Conservation (phyloP, 2,888 invertebrate genomes). For the Ornithoptera alexandrae region DNA sequence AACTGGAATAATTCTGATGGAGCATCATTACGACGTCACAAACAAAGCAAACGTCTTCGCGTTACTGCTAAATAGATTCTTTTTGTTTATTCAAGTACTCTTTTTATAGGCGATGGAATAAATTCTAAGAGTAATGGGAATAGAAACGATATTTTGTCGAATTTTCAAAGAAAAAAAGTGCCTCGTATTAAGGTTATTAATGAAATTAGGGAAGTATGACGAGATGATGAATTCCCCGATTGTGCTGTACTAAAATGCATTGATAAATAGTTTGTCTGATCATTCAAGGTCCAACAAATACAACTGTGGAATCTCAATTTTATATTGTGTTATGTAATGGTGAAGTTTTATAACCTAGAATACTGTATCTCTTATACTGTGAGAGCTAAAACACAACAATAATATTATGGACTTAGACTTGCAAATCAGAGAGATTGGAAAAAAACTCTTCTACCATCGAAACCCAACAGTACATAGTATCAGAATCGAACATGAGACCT, state of each 20-base stretch:
- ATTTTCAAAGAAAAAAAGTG: neutral
- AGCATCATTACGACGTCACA: slow-evolving; percentile 6
- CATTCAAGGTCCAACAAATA: too few species aligned
- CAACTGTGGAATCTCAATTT: too few species aligned
- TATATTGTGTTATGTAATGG: too few species aligned
- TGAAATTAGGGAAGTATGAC: neutral
- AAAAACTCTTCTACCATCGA: too few species aligned
- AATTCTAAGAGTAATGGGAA: neutral
- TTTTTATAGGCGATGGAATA: slow-evolving; percentile 6
- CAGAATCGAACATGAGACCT: too few species aligned
- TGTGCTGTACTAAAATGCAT: neutral
- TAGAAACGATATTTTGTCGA: neutral
- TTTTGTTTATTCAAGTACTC: slow-evolving; percentile 15
- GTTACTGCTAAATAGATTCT: slow-evolving; percentile 15
- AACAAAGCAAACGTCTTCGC: slow-evolving; percentile 14
- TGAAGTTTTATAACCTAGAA: too few species aligned
- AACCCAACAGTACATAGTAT: too few species aligned
- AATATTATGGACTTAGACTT: too few species aligned
- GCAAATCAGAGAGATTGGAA: too few species aligned
- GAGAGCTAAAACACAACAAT: too few species aligned
- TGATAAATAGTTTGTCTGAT: too few species aligned
- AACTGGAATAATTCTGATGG: slow-evolving; percentile 7
- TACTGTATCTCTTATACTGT: too few species aligned
- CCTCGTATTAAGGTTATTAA: neutral
- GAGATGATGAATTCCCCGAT: neutral